Evolutionary conservation across 2,888 invertebrate species (phyloP).

Genomic region (Drosophila atripex): DNA sequence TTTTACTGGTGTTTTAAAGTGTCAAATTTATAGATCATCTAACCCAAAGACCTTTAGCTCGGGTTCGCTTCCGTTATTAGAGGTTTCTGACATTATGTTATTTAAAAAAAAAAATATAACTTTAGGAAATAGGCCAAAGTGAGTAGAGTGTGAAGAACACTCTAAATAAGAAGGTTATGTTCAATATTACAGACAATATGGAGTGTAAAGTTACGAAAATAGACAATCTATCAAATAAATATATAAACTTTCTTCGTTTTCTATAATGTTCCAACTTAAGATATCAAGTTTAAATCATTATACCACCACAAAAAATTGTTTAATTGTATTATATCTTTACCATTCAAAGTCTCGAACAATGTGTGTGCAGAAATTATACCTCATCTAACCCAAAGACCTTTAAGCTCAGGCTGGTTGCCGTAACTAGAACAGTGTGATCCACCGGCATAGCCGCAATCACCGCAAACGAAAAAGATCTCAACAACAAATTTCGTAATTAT

Average conservation of each 20-base stretch:
- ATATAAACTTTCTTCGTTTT: not conserved
- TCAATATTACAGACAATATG: no score
- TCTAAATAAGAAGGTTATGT: no score
- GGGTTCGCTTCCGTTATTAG: slow-evolving; percentile 19
- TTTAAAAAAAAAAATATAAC: no score
- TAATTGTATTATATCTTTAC: not conserved
- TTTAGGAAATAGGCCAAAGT: no score
- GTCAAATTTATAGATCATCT: slow-evolving; percentile 11
- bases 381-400: slow-evolving; percentile 31
- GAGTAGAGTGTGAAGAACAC: no score
- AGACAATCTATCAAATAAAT: no score
- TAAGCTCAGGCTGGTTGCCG: slow-evolving; percentile 14
- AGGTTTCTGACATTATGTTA: not conserved
- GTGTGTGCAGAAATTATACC: not conserved
- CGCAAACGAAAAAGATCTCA: slow-evolving; percentile 37
- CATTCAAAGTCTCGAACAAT: slow-evolving; percentile 19
- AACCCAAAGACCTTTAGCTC: slow-evolving; percentile 31
- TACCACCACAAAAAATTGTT: slow-evolving; percentile 2
- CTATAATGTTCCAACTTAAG: not conserved
- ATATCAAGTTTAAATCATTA: slow-evolving; percentile 21
- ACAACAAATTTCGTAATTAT: slow-evolving; percentile 45
- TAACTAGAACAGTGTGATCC: slow-evolving; percentile 37
- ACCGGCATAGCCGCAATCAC: slow-evolving; percentile 13
- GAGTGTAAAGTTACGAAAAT: no score
- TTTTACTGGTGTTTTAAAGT: slow-evolving; percentile 5